phyloP scores from a whole-genome alignment of 1,140 invertebrate genomes.

The Trypoxylus dichotomus region DNA sequence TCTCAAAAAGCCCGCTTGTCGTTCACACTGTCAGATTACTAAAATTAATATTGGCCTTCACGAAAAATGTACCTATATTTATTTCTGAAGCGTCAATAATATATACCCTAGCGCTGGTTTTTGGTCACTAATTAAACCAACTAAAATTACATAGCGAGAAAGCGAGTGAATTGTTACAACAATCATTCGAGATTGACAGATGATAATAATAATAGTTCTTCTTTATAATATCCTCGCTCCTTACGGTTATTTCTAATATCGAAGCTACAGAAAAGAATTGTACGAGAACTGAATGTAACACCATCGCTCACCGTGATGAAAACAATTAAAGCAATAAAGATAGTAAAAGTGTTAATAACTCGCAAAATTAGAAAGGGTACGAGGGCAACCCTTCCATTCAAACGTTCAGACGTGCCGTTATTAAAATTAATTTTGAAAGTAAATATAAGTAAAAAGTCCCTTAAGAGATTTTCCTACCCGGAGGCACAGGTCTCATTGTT shows the following conservation, averaged over 20 bases:
- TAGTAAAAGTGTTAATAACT: not conserved
- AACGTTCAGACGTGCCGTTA: not conserved
- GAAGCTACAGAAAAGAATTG: not conserved
- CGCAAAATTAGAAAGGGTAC: not conserved
- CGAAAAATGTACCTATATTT: conserved; percentile 33
- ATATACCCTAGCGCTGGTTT: not conserved
- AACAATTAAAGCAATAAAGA: not conserved
- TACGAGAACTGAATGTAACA: not conserved
- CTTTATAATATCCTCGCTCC: not conserved
- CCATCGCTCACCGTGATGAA: not conserved
- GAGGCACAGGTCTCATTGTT: conserved; percentile 49
- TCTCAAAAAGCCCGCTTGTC: conserved; percentile 35
- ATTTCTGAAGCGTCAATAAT: conserved; percentile 33
- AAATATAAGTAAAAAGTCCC: conserved; percentile 48
- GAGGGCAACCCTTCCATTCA: not conserved
- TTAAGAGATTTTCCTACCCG: conserved; percentile 37
- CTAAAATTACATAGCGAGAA: not conserved
- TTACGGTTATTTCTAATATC: not conserved
- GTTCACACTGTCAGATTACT: conserved; percentile 43
- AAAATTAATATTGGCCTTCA: conserved; percentile 40
- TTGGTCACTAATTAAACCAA: conserved; percentile 12
- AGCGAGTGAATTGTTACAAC: not conserved
- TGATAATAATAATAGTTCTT: conserved; percentile 20
- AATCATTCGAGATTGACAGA: conserved; percentile 3
- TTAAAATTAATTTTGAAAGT: conserved; percentile 46